Evolutionary conservation across 2,113 vertebrate genomes (phyloP).

Genomic region (Etheostoma cragini): DNA sequence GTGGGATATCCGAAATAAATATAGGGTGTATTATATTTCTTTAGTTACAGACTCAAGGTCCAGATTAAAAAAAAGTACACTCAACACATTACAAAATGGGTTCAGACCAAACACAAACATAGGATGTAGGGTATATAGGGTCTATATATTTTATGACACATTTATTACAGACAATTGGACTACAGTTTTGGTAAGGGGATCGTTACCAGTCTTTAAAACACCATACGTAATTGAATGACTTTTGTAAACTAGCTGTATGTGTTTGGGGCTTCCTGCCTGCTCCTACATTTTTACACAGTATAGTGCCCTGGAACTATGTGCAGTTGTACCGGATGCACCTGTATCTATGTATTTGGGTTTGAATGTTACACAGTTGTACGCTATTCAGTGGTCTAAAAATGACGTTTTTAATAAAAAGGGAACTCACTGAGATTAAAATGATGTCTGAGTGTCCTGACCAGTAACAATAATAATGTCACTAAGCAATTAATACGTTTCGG

Average conservation of each 20-base stretch:
- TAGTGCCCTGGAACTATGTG: slow-evolving; percentile 7
- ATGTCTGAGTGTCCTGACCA: background rate
- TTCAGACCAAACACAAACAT: too few species aligned
- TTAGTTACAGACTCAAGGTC: too few species aligned
- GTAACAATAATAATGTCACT: background rate
- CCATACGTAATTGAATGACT: background rate
- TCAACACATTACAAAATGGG: too few species aligned
- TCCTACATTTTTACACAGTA: background rate
- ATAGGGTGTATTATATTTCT: too few species aligned
- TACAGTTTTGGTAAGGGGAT: background rate
- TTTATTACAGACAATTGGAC: background rate
- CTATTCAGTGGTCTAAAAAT: background rate
- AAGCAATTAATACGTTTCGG: background rate
- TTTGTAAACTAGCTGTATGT: background rate
- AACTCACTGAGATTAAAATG: background rate
- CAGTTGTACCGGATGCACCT: background rate
- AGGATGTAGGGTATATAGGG: too few species aligned
- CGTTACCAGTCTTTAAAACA: background rate
- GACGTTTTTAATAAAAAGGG: background rate
- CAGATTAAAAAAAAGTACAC: too few species aligned
- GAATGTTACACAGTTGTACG: slow-evolving; percentile 1
- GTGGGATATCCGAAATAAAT: slow-evolving; percentile 62
- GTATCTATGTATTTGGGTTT: background rate
- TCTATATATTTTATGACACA: background rate
- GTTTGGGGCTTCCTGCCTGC: background rate